These are phyloP conservation scores for Rotaria macrura DNA, from an alignment of 2,888 invertebrate species.

Conservation along the genomic window DNA sequence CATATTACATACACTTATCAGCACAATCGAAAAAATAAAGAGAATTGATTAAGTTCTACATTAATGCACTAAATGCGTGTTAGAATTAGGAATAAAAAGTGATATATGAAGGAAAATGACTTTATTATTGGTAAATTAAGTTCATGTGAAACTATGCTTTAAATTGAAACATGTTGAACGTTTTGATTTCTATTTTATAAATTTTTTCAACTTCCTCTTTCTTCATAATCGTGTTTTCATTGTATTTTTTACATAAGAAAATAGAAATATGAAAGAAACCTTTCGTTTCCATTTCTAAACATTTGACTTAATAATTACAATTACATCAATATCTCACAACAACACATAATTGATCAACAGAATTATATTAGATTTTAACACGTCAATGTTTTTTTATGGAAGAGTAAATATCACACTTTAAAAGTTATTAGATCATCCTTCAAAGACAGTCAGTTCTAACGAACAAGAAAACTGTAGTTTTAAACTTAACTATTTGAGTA, in stretches of 20 bases:
- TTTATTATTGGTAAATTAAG: background rate
- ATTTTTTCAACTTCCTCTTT: background rate
- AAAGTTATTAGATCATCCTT: too few relatives aligned
- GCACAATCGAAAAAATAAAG: background rate
- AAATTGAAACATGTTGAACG: background rate
- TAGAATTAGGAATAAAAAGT: background rate
- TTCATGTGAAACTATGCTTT: background rate
- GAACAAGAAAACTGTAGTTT: too few relatives aligned
- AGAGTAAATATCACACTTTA: too few relatives aligned
- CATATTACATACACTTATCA: background rate
- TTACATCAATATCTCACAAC: background rate
- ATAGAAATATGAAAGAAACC: too few relatives aligned
- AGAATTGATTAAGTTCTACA: background rate
- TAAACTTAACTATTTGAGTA: too few relatives aligned
- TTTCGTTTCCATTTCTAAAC: too few relatives aligned
- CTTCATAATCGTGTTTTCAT: background rate
- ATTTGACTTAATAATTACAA: too few relatives aligned
- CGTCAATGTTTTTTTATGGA: too few relatives aligned
- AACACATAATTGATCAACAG: background rate
- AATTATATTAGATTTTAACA: too few relatives aligned
- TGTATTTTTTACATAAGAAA: too few relatives aligned
- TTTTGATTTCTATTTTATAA: too few relatives aligned
- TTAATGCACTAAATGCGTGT: background rate
- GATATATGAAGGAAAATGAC: background rate
- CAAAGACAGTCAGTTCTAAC: too few relatives aligned